Conservation (phyloP, 2,888 invertebrate genomes). For the Hypena proboscidalis region DNA sequence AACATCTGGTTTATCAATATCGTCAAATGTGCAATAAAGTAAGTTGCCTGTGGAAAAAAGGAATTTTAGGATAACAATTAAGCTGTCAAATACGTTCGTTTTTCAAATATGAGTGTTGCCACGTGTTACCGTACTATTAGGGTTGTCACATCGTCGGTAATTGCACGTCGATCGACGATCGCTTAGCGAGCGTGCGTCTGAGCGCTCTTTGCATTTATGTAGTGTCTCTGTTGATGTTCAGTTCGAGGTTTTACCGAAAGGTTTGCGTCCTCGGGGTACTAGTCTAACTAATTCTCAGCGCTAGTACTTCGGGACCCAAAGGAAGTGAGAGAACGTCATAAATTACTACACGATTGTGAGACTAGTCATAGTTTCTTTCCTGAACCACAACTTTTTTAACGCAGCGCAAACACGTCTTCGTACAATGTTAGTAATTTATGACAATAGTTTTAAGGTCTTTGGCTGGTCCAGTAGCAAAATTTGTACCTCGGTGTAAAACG, state of each 20-base stretch:
- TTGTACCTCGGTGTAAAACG: conserved; percentile 41
- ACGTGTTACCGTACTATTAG: conserved; percentile 33
- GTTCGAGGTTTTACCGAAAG: conserved; percentile 20
- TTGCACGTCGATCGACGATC: conserved; percentile 42
- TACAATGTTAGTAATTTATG: conserved; percentile 40
- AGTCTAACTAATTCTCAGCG: conserved; percentile 12
- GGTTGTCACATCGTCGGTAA: conserved; percentile 34
- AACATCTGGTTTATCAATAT: not conserved
- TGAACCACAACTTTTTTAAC: conserved; percentile 23
- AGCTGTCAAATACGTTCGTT: conserved; percentile 11
- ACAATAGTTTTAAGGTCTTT: conserved; percentile 50
- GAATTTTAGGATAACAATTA: conserved; percentile 1
- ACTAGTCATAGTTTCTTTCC: conserved; percentile 24
- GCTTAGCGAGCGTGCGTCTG: conserved; percentile 41
- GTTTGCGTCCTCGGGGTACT: conserved; percentile 19
- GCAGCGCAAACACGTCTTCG: conserved; percentile 20
- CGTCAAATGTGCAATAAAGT: not conserved
- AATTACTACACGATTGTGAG: conserved; percentile 33
- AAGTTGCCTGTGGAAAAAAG: conserved; percentile 8
- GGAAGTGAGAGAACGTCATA: conserved; percentile 30
- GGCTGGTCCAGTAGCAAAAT: conserved; percentile 58
- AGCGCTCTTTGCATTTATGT: conserved; percentile 44
- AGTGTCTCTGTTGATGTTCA: conserved; percentile 36
- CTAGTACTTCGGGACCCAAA: conserved; percentile 24
- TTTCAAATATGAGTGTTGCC: conserved; percentile 34